Conservation (phyloP, 2,113 vertebrate species). For the Gallinago jamesoni region DNA sequence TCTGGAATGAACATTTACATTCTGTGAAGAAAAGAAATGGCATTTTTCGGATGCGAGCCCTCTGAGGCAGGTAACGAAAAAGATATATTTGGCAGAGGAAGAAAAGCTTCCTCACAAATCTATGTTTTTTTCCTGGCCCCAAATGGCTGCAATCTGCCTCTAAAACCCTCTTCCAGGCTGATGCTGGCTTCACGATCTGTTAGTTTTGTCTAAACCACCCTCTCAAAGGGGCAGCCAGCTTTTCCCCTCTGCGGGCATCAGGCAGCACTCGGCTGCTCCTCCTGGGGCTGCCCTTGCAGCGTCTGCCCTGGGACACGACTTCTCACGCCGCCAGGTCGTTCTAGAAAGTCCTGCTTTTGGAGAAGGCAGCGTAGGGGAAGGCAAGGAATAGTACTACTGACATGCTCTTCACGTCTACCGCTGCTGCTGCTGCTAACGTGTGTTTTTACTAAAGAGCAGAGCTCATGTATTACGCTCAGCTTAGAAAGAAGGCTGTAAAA, state of each 20-base stretch:
- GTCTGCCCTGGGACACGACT: neutral
- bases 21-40: neutral
- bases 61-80: constrained; percentile 37
- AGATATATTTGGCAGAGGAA: constrained; percentile 15
- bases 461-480: neutral
- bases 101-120: constrained; percentile 13
- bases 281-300: rapidly evolving
- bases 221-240: neutral
- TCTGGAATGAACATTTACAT: constrained; percentile 1
- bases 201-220: neutral
- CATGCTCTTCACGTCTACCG: neutral
- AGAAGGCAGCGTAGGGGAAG: neutral
- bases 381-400: neutral
- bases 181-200: neutral
- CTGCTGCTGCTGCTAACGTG: neutral
- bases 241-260: neutral
- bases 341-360: neutral
- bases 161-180: neutral
- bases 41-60: neutral
- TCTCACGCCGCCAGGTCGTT: neutral
- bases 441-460: neutral
- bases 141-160: neutral
- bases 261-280: neutral
- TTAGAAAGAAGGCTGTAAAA: neutral
- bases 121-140: constrained; percentile 1